Conservation (phyloP, 2,888 invertebrate species). For the Oasisia sp. region DNA sequence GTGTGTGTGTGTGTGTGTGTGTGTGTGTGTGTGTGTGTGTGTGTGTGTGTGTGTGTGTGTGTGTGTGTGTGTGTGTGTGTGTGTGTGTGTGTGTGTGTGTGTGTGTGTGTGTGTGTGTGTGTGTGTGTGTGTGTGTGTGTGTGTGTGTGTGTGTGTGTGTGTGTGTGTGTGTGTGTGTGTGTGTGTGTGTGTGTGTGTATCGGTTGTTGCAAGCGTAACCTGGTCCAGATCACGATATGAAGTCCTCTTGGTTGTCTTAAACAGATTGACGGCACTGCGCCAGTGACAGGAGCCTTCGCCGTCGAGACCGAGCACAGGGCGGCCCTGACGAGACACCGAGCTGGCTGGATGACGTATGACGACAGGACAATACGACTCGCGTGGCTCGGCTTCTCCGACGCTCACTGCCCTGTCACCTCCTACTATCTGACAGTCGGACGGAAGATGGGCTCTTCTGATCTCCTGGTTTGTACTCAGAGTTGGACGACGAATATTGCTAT, state of each 20-base stretch:
- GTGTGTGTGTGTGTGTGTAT: too few species aligned
- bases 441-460: background rate
- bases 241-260: background rate
- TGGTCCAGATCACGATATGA: too few species aligned
- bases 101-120: too few species aligned
- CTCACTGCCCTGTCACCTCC: slow-evolving; percentile 24
- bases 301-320: slow-evolving; percentile 24
- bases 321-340: slow-evolving; percentile 23
- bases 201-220: too few species aligned
- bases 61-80: too few species aligned
- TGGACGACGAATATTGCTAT: background rate
- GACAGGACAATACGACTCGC: slow-evolving; percentile 28
- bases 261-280: slow-evolving; percentile 30
- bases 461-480: background rate
- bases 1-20: too few species aligned
- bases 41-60: too few species aligned
- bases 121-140: too few species aligned
- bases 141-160: too few species aligned
- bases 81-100: too few species aligned
- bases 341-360: slow-evolving; percentile 23
- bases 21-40: too few species aligned
- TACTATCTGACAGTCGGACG: background rate
- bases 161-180: too few species aligned
- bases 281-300: slow-evolving; percentile 29
- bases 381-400: slow-evolving; percentile 32